These are phyloP conservation scores for Megaustenia siamemsis DNA, from an alignment of 2,888 invertebrate species.

Conservation along the genomic window DNA sequence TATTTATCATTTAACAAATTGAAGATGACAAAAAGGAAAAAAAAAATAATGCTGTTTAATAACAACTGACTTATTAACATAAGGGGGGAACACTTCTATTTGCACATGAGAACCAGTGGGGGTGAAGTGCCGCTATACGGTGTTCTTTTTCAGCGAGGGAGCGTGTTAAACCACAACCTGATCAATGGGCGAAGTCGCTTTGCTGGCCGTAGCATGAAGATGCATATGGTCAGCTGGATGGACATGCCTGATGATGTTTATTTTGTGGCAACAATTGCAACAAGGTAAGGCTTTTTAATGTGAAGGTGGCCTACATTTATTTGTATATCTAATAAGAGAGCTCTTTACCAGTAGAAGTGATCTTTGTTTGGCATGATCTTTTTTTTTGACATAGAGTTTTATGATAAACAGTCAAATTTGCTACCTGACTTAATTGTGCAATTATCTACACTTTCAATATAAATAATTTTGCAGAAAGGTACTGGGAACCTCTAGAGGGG, in stretches of 20 bases:
- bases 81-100: not conserved
- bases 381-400: too few relatives aligned
- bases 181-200: slow-evolving; percentile 67
- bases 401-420: too few relatives aligned
- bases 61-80: not conserved
- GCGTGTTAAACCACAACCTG: slow-evolving; percentile 70
- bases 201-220: slow-evolving; percentile 83
- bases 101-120: not conserved
- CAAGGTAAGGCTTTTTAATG: slow-evolving; percentile 84
- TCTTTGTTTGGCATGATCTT: too few relatives aligned
- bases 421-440: too few relatives aligned
- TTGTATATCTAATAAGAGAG: too few relatives aligned
- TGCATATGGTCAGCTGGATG: slow-evolving; percentile 98
- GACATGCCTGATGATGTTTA: slow-evolving; percentile 98
- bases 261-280: slow-evolving; percentile 93
- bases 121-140: slow-evolving; percentile 56
- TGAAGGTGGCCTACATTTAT: not conserved
- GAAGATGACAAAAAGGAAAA: too few relatives aligned
- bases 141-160: slow-evolving; percentile 66
- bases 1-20: too few relatives aligned
- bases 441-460: too few relatives aligned
- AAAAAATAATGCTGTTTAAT: not conserved
- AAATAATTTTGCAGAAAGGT: too few relatives aligned
- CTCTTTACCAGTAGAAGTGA: too few relatives aligned
- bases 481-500: too few relatives aligned